Evolutionary conservation across 2,797 vertebrate genomes (phyloP), one percentile per base, ranked within the genome.

Genomic region (Tragelaphus eurycerus): DNA sequence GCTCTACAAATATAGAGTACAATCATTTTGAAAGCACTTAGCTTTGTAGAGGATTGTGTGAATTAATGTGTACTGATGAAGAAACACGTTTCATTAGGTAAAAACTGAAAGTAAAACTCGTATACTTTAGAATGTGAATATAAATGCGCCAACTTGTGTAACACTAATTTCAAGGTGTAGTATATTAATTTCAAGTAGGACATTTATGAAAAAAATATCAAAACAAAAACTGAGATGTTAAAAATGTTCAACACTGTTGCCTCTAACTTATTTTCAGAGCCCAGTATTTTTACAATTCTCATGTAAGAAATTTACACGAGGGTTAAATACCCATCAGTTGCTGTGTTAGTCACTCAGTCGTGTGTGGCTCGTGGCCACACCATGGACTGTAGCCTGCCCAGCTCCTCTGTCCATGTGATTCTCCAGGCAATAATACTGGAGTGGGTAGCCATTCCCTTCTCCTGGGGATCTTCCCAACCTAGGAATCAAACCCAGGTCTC

Each of bases 81-180:
- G 87, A 93, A 43, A 50, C 62, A 78, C 3, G 0, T 94, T 86
- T 96, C 6, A 54, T 38, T 88, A 85, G 27, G 55, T 94, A 88
- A 95, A 98, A 97, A 98, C 93, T 97, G 96, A 98, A 98, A 98
- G 98, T 95, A 97, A 97, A 98, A 98, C 96, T 89, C 29, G 10
- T 23, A 43, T 21, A 71, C 46, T 78, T 96, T 78, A 95, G 43
- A 59, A 89, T 93, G 50, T 34, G 91, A 96, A 98, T 97, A 93
- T 92, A 97, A 97, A 97, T 52, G 81, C 21, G 38, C 82, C 78
- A 83, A 85, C 14, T 82, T 25, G 50, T 71, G 19, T 87, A 93
- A 79, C 64, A 89, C 17, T 96, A 64, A 57, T 96, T 97, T 97
- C 59, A 89, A 57, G 81, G 85, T 90, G 54, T 78, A 60, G 34